phyloP scores from a whole-genome alignment of 2,888 invertebrate species.

The Athrips mouffetella region DNA sequence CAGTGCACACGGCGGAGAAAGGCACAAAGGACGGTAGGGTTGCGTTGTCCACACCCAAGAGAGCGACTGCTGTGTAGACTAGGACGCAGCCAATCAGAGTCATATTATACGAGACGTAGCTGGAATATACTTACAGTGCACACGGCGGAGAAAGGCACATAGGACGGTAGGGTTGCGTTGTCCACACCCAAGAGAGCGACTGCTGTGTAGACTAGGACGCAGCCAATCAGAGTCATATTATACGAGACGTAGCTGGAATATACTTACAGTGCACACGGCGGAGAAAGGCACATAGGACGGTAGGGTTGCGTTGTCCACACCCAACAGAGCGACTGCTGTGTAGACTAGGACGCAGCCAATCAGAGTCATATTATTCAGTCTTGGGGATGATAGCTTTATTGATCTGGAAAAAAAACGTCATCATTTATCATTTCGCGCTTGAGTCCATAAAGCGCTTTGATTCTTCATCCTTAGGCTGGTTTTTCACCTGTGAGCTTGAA shows the following conservation, averaged over 20 bases:
- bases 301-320: slow-evolving; percentile 89
- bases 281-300: slow-evolving; percentile 85
- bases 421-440: too few relatives aligned
- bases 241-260: too few relatives aligned
- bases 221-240: slow-evolving; percentile 94
- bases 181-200: slow-evolving; percentile 92
- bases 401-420: slow-evolving; percentile 75
- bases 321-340: slow-evolving; percentile 90
- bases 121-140: slow-evolving; percentile 92
- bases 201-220: slow-evolving; percentile 92
- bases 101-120: too few relatives aligned
- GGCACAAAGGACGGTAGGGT: slow-evolving; percentile 83
- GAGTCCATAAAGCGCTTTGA: too few relatives aligned
- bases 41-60: slow-evolving; percentile 91
- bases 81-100: slow-evolving; percentile 93
- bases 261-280: slow-evolving; percentile 90
- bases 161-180: slow-evolving; percentile 85
- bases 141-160: slow-evolving; percentile 86
- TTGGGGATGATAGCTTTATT: slow-evolving; percentile 94
- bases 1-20: slow-evolving; percentile 86
- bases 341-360: slow-evolving; percentile 95
- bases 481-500: too few relatives aligned
- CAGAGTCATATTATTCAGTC: slow-evolving; percentile 93
- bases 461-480: too few relatives aligned
- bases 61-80: slow-evolving; percentile 92